A percentile compares a stretch with the other conserved stretches of the same genome.
Conservation (phyloP, 2,888 invertebrate genomes). For the Ormyrus thymus region DNA sequence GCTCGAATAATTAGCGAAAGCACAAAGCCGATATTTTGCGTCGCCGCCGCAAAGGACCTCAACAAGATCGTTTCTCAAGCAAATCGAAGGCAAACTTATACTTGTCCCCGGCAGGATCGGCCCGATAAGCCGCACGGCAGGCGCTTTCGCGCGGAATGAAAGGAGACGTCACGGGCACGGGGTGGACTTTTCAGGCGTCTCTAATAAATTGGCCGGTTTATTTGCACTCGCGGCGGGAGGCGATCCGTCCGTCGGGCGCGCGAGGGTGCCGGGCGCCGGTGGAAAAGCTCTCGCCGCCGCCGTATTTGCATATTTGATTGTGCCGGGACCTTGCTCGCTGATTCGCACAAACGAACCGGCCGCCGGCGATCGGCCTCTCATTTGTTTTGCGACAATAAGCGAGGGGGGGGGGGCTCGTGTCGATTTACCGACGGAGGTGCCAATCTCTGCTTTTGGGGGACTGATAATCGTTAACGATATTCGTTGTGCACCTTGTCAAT, state of each 20-base stretch:
- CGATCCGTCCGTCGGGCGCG: constrained; percentile 60
- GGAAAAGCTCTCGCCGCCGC: constrained; percentile 61
- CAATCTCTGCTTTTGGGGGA: neutral
- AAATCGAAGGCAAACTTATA: constrained; percentile 8
- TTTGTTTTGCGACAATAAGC: constrained; percentile 44
- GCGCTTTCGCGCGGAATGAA: neutral
- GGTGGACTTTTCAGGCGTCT: constrained; percentile 40
- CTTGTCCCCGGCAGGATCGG: constrained; percentile 1
- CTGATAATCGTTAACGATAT: too few species aligned
- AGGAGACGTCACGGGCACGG: constrained; percentile 58
- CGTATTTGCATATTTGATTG: constrained; percentile 71
- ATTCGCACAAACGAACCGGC: constrained; percentile 21
- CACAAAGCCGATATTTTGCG: too few species aligned
- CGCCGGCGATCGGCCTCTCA: constrained; percentile 47
- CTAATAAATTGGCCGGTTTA: constrained; percentile 61
- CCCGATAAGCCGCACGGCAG: neutral
- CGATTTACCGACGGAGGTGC: constrained; percentile 9
- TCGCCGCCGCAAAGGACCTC: too few species aligned
- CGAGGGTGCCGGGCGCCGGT: constrained; percentile 55
- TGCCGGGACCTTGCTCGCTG: constrained; percentile 53
- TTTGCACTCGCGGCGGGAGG: constrained; percentile 52
- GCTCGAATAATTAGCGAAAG: too few species aligned
- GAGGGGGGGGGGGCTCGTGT: neutral
- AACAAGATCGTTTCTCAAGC: neutral
- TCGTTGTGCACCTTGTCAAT: too few species aligned